Evolutionary conservation across 1,140 invertebrate species (phyloP), one percentile per base, ranked within the genome.

Genomic region (Steinernema feltiae): DNA sequence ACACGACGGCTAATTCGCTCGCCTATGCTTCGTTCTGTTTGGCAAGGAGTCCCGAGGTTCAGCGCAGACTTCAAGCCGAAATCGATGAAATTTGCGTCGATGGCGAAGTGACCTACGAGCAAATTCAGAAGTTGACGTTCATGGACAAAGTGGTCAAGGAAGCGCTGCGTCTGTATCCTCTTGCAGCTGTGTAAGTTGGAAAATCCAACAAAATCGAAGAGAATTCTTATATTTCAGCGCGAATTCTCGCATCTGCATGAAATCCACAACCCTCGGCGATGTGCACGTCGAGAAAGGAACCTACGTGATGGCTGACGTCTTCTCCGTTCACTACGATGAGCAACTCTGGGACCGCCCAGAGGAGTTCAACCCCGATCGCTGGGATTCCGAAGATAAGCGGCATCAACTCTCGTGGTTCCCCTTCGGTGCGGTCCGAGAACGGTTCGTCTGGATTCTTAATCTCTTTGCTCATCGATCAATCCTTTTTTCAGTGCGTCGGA

Each of bases 1-100:
- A 93, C 84, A 93, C 93, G 0, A 92, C 92, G 0, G 91, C 91
- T 0, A 90, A 90, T 1, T 88, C 90, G 0, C 89, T 93, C 73
- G 87, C 90, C 0, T 91, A 91, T 81, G 87, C 89, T 7, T 82
- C 92, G 0, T 90, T 91, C 79, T 90, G 91, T 80, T 82, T 94
- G 69, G 90, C 92, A 0, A 86, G 90, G 46, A 87, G 91, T 82
- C 88, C 88, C 0, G 88, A 90, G 1, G 87, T 90, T 71, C 92
- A 93, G 85, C 87, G 89, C 29, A 88, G 87, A 76, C 80, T 91
- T 0, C 84, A 88, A 18, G 74, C 87, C 3, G 91, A 93, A 87
- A 90, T 93, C 63, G 85, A 87, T 30, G 84, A 89, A 18, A 87
- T 88, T 24, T 76, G 87, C 69, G 78, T 75, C 30, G 69, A 83